These are phyloP conservation scores for Belgica antarctica DNA, from an alignment of 2,888 invertebrate species.

Conservation along the genomic window DNA sequence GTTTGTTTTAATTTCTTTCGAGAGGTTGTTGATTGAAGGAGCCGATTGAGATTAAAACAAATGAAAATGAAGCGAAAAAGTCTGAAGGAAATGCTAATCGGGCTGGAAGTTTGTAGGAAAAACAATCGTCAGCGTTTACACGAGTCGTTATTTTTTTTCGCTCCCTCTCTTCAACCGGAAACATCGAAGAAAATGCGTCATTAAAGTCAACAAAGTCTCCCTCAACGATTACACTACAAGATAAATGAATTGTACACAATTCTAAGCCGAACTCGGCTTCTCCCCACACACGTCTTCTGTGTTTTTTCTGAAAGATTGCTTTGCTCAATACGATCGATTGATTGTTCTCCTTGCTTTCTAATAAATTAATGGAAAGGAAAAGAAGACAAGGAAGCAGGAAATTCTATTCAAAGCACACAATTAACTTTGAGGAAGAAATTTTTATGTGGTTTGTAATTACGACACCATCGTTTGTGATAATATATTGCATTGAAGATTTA, in stretches of 20 bases:
- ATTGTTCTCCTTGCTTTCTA: not conserved
- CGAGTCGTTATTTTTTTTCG: too few relatives aligned
- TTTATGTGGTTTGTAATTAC: too few relatives aligned
- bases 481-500: too few relatives aligned
- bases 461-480: too few relatives aligned
- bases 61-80: too few relatives aligned
- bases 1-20: not conserved
- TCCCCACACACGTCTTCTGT: not conserved
- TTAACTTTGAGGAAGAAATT: not conserved
- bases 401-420: not conserved
- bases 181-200: not conserved
- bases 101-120: too few relatives aligned
- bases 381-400: not conserved
- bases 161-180: not conserved
- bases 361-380: not conserved
- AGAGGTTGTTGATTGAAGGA: not conserved
- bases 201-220: not conserved
- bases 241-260: conserved; percentile 6
- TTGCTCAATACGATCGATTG: not conserved
- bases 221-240: not conserved
- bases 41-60: too few relatives aligned
- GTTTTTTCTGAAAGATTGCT: not conserved
- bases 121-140: too few relatives aligned
- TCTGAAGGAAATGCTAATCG: too few relatives aligned
- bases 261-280: not conserved